Conservation (phyloP, 1,140 invertebrate genomes). For the Elymnias hypermnestra region DNA sequence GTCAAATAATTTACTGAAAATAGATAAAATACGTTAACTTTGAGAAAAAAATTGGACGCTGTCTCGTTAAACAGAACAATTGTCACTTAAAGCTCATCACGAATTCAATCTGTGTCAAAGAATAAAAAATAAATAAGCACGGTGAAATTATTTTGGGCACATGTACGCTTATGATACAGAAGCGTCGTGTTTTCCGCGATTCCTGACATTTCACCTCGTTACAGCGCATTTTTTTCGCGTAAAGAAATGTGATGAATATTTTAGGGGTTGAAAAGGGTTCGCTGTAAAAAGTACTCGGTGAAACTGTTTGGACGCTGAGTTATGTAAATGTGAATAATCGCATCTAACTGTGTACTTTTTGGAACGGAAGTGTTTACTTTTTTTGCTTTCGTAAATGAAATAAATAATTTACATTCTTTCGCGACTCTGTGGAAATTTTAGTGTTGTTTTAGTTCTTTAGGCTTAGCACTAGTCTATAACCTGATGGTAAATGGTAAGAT, state of each 20-base stretch:
- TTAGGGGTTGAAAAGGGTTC: slow-evolving; percentile 22
- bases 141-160: slow-evolving; percentile 1
- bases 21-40: no score
- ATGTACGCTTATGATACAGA: slow-evolving; percentile 2
- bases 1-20: no score
- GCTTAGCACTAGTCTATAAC: no score
- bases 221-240: slow-evolving; percentile 15
- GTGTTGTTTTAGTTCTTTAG: neutral
- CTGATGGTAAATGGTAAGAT: no score
- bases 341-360: slow-evolving; percentile 6
- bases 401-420: no score
- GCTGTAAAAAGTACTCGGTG: slow-evolving; percentile 16
- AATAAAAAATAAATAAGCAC: slow-evolving; percentile 2
- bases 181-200: slow-evolving; percentile 2
- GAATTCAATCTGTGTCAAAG: slow-evolving; percentile 4
- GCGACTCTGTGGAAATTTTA: no score
- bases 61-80: no score
- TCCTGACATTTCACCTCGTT: slow-evolving; percentile 10
- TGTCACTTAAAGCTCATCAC: neutral
- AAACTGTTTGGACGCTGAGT: slow-evolving; percentile 18
- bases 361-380: neutral
- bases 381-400: neutral
- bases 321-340: slow-evolving; percentile 22
- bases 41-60: no score
- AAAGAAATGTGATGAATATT: slow-evolving; percentile 24